Percentiles rank a stretch among this genome's conserved stretches.
phyloP scores from a whole-genome alignment of 2,113 vertebrate species.

The Ptilorrhoa leucosticta region DNA sequence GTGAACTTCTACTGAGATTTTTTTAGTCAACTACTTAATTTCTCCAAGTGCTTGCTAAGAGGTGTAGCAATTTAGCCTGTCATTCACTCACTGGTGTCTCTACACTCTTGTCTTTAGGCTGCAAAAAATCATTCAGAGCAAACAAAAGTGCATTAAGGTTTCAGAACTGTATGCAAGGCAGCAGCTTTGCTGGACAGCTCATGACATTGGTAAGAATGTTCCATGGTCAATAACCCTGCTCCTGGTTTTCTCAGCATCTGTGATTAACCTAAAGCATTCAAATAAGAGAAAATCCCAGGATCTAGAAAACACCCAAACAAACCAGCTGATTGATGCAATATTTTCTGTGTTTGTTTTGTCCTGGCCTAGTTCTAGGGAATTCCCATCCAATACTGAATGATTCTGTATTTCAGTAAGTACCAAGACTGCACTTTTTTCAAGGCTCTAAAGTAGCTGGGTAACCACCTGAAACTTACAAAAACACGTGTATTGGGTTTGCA shows the following conservation, averaged over 20 bases:
- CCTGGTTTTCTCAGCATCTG: not conserved
- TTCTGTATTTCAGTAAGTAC: not conserved
- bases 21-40: not conserved
- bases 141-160: not conserved
- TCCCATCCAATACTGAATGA: not conserved
- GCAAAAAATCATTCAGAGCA: not conserved
- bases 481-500: not conserved
- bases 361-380: not conserved
- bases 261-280: not conserved
- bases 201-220: not conserved
- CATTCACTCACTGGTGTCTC: not conserved
- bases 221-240: not conserved
- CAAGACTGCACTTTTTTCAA: not conserved
- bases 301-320: not conserved
- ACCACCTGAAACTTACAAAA: not conserved
- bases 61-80: not conserved
- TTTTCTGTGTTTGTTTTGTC: not conserved
- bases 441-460: not conserved
- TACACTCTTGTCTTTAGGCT: not conserved
- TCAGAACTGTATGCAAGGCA: not conserved
- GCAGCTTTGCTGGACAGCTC: not conserved
- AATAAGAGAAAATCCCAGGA: not conserved
- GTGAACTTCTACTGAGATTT: not conserved
- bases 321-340: not conserved
- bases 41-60: not conserved